phyloP scores from a whole-genome alignment of 2,888 invertebrate species.

The Lithophane leautieri region DNA sequence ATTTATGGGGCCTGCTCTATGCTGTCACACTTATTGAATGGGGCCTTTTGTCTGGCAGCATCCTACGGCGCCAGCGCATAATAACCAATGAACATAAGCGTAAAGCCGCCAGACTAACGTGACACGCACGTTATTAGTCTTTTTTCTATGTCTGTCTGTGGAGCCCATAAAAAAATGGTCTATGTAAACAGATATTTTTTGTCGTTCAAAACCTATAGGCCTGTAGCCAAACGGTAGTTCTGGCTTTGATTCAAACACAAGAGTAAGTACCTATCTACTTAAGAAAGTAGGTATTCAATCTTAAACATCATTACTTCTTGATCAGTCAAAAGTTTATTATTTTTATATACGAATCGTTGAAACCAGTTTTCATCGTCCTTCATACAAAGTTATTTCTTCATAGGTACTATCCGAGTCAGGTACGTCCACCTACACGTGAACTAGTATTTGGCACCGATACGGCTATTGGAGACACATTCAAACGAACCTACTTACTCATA shows the following conservation, averaged over 20 bases:
- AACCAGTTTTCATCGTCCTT: neutral
- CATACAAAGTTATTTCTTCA: neutral
- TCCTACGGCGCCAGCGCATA: neutral
- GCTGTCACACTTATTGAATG: slow-evolving; percentile 12
- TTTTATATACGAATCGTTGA: neutral
- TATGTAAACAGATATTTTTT: neutral
- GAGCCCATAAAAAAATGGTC: neutral
- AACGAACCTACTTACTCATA: slow-evolving; percentile 29
- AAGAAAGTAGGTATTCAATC: no score
- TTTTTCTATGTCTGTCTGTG: no score
- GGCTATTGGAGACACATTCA: slow-evolving; percentile 35
- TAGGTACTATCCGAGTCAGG: neutral
- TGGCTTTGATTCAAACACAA: neutral
- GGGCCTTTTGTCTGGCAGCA: neutral
- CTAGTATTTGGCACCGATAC: slow-evolving; percentile 27
- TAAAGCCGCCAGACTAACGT: neutral
- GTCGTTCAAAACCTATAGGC: neutral
- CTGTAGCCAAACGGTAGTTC: neutral
- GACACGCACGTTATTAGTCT: neutral
- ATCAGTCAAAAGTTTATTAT: neutral
- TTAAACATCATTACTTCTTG: neutral
- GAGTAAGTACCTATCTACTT: neutral
- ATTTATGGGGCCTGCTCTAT: slow-evolving; percentile 3
- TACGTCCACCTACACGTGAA: neutral
- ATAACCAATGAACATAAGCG: neutral